Percentiles rank a stretch among this genome's conserved stretches.
Conservation (phyloP, 2,113 vertebrate genomes). For the Ahaetulla prasina region DNA sequence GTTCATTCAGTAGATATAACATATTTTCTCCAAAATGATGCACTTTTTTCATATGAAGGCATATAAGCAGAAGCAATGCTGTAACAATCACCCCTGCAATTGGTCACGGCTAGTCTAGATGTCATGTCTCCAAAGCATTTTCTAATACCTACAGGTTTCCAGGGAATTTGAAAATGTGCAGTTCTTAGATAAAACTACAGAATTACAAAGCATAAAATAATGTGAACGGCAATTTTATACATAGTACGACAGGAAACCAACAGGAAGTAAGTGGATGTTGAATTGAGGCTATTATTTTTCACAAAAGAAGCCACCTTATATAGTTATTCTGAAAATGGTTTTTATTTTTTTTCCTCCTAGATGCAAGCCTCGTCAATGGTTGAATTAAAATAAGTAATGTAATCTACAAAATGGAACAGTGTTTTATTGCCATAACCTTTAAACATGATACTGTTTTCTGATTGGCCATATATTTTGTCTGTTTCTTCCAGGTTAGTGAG, state of each 20-base stretch:
- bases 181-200: neutral
- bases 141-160: neutral
- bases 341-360: neutral
- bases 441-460: slow-evolving; percentile 19
- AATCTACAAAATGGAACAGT: neutral
- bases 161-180: neutral
- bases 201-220: neutral
- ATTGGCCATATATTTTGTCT: slow-evolving; percentile 1
- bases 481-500: neutral
- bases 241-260: neutral
- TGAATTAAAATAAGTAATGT: neutral
- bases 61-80: neutral
- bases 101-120: neutral
- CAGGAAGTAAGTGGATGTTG: neutral
- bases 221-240: neutral
- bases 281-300: slow-evolving; percentile 2
- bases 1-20: neutral
- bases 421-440: slow-evolving; percentile 6
- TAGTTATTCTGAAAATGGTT: neutral
- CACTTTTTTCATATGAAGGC: neutral
- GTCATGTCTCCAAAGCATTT: neutral
- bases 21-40: neutral
- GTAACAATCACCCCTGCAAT: neutral
- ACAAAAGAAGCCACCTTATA: neutral
- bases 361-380: neutral